phyloP scores from a whole-genome alignment of 2,797 vertebrate genomes.

The Gila robusta region DNA sequence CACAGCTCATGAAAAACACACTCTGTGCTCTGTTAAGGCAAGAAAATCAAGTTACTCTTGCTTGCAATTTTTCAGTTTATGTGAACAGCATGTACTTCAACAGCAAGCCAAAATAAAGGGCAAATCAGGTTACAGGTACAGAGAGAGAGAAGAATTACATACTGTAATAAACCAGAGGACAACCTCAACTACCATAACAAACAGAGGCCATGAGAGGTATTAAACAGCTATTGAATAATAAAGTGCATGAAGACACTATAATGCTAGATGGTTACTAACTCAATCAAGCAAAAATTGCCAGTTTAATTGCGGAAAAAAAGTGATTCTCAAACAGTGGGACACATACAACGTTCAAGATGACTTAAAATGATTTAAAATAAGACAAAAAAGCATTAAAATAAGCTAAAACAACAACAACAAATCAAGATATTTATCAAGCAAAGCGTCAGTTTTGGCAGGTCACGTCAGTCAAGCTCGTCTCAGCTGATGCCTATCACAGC shows the following conservation, averaged over 20 bases:
- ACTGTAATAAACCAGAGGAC: background rate
- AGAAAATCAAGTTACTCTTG: conserved; percentile 62
- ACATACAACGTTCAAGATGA: background rate
- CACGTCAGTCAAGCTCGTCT: background rate
- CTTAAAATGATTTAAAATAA: background rate
- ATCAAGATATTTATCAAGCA: background rate
- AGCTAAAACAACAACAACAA: background rate
- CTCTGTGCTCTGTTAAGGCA: conserved; percentile 2
- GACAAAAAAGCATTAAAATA: background rate
- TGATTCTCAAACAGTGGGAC: background rate
- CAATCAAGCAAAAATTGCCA: no score
- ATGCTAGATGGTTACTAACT: background rate
- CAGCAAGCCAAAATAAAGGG: conserved; percentile 49
- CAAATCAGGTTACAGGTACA: background rate
- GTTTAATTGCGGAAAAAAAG: no score
- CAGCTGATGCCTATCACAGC: no score
- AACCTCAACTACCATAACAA: background rate
- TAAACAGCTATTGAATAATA: background rate
- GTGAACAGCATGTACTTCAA: conserved; percentile 76
- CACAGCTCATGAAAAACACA: background rate
- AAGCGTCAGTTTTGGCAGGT: background rate
- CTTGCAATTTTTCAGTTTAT: conserved; percentile 52
- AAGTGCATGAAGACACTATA: background rate
- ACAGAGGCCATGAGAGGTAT: background rate
- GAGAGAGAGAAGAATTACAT: background rate